phyloP scores from a whole-genome alignment of 2,888 invertebrate species.

The Calameuta idolon region DNA sequence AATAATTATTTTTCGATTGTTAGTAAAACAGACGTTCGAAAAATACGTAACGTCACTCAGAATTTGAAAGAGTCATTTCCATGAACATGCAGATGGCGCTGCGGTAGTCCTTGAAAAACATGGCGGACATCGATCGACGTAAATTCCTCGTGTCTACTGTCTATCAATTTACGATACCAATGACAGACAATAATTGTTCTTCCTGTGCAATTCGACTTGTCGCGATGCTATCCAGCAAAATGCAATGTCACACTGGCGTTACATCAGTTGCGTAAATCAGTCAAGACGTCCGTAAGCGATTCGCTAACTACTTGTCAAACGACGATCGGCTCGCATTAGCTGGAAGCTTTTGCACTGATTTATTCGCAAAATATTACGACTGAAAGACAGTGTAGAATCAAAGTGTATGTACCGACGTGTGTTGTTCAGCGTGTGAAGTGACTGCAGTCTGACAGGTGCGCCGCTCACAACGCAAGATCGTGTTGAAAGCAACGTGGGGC shows the following conservation, averaged over 20 bases:
- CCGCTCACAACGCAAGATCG: constrained; percentile 1
- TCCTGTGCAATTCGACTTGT: background rate
- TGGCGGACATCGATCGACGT: background rate
- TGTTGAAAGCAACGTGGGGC: constrained; percentile 44
- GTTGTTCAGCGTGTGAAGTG: background rate
- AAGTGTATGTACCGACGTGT: background rate
- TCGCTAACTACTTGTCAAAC: background rate
- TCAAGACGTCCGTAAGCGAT: background rate
- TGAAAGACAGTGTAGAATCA: background rate
- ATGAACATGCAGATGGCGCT: background rate
- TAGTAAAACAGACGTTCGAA: background rate
- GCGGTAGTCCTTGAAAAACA: background rate
- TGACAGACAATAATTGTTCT: background rate
- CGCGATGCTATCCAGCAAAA: background rate
- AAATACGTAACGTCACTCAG: background rate
- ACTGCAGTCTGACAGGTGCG: background rate
- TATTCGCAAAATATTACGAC: background rate
- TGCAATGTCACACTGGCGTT: background rate
- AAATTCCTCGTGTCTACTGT: too few relatives aligned
- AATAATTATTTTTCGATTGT: background rate
- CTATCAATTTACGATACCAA: too few relatives aligned
- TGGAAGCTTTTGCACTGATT: background rate
- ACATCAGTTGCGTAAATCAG: background rate
- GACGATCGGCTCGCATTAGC: background rate
- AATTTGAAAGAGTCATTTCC: background rate